Conservation (phyloP, 2,797 vertebrate species). For the Crenichthys baileyi region DNA sequence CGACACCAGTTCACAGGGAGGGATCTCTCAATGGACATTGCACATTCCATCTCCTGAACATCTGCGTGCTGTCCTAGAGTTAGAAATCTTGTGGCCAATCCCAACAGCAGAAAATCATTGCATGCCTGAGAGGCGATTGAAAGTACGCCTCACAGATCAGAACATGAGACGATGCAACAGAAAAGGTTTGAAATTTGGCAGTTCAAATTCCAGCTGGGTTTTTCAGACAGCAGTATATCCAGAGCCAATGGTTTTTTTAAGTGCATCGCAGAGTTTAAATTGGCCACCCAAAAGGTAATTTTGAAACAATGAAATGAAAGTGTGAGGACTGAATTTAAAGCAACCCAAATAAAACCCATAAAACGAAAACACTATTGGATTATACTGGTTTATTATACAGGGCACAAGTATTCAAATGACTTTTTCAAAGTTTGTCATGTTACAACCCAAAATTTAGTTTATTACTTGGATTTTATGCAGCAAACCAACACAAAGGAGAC, state of each 20-base stretch:
- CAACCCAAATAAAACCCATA: conserved; percentile 2
- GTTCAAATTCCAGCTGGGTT: conserved; percentile 5
- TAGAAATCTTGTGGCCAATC: conserved; percentile 56
- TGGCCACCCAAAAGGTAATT: not conserved
- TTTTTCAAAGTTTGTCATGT: not conserved
- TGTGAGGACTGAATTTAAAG: conserved; percentile 16
- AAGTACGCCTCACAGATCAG: conserved; percentile 37
- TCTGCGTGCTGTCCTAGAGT: conserved; percentile 50
- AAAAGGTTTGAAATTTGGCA: conserved; percentile 11
- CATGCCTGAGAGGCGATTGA: conserved; percentile 37
- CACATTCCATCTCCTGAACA: conserved; percentile 63
- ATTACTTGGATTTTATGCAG: not conserved
- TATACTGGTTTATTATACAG: not conserved
- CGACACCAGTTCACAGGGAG: conserved; percentile 11
- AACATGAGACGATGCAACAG: conserved; percentile 13
- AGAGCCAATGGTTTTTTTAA: not conserved
- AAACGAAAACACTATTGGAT: not conserved
- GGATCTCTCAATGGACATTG: conserved; percentile 29
- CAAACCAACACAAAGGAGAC: not conserved
- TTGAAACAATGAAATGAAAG: not conserved
- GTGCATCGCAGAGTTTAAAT: conserved; percentile 7
- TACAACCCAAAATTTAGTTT: not conserved
- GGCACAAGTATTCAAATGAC: not conserved
- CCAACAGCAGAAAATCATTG: conserved; percentile 54
- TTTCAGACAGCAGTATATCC: not conserved